A percentile compares a stretch with the other conserved stretches of the same genome.
Conservation (phyloP, 2,113 vertebrate genomes). For the Myocastor coypus region DNA sequence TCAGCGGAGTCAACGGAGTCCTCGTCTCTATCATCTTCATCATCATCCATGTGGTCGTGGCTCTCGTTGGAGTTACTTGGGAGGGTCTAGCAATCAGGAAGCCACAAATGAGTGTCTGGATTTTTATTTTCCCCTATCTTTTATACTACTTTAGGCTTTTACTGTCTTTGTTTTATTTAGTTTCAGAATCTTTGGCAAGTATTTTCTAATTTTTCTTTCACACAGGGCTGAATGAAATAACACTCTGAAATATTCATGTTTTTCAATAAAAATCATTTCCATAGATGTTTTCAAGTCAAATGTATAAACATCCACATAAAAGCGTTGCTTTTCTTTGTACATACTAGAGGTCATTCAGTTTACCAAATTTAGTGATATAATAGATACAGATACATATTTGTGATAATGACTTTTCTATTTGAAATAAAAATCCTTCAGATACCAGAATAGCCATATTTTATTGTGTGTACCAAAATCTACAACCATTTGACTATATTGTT, state of each 20-base stretch:
- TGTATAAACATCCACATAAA: not conserved
- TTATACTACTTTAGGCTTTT: not conserved
- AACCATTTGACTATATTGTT: not conserved
- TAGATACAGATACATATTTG: not conserved
- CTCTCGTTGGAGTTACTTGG: constrained; percentile 84
- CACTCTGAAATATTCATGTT: not conserved
- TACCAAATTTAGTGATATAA: constrained; percentile 4
- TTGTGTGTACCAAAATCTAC: not conserved
- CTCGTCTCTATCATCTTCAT: constrained; percentile 58
- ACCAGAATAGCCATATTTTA: constrained; percentile 26
- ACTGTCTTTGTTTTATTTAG: not conserved
- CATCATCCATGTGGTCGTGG: constrained; percentile 59
- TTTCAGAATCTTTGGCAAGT: constrained; percentile 10
- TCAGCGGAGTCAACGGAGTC: constrained; percentile 67
- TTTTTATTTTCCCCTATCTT: not conserved
- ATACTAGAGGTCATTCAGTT: not conserved
- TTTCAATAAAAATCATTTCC: constrained; percentile 11
- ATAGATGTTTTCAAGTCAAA: constrained; percentile 46
- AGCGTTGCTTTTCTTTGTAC: not conserved
- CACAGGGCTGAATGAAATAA: not conserved
- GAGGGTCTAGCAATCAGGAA: constrained; percentile 79
- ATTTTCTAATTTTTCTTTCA: not conserved
- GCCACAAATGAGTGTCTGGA: not conserved
- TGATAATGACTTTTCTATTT: constrained; percentile 9
- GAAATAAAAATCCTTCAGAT: constrained; percentile 35